Percentiles rank a stretch among this genome's conserved stretches.
These are phyloP conservation scores for Clinocottus analis DNA, from an alignment of 2,113 vertebrate genomes.

Conservation along the genomic window DNA sequence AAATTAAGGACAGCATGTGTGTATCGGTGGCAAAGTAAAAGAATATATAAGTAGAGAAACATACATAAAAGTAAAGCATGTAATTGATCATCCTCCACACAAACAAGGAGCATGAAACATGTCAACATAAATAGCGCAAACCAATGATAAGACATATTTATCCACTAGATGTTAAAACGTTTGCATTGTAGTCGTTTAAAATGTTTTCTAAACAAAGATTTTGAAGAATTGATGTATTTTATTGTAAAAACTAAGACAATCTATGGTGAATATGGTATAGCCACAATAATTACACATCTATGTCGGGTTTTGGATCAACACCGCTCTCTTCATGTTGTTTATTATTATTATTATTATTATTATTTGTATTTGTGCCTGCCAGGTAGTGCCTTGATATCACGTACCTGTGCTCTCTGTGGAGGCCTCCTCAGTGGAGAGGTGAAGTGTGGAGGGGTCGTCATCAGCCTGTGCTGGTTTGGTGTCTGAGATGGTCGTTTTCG, in stretches of 20 bases:
- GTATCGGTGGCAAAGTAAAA: not conserved
- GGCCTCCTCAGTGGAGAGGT: not conserved
- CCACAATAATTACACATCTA: not conserved
- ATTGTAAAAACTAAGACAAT: not conserved
- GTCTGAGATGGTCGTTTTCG: not conserved
- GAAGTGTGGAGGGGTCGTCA: not conserved
- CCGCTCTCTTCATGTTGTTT: not conserved
- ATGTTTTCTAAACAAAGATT: not conserved
- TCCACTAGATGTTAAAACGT: not conserved
- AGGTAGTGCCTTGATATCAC: not conserved
- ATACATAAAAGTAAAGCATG: too few species aligned
- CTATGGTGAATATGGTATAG: too few species aligned
- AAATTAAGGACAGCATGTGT: not conserved
- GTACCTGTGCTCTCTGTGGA: slow-evolving; percentile 42
- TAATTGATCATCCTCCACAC: not conserved
- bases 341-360: not conserved
- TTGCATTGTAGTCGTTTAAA: not conserved
- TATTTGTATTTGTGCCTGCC: not conserved
- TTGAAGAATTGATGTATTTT: not conserved
- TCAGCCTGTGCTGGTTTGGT: not conserved
- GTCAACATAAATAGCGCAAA: not conserved
- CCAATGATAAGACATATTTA: not conserved
- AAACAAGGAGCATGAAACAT: slow-evolving; percentile 3
- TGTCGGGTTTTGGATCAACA: not conserved
- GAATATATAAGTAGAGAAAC: too few species aligned